A percentile compares a stretch with the other conserved stretches of the same genome.
Evolutionary conservation across 2,888 invertebrate genomes (phyloP).

Genomic region (Drosophila greeni): DNA sequence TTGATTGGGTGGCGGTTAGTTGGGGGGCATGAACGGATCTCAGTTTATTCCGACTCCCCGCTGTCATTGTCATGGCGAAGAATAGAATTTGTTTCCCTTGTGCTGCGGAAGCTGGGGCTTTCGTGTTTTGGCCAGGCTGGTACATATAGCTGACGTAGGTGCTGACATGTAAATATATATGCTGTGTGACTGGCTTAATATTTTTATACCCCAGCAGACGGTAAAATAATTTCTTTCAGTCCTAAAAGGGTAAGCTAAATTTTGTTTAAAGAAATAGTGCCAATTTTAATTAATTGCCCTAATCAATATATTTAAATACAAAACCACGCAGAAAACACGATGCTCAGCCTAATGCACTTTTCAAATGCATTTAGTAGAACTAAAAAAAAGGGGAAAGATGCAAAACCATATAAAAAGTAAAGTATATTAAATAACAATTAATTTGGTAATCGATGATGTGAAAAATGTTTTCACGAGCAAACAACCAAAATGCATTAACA

Average conservation of each 20-base stretch:
- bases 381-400: neutral
- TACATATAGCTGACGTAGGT: slow-evolving; percentile 14
- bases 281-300: too few species aligned
- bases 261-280: neutral
- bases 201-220: too few species aligned
- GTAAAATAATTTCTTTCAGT: neutral
- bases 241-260: too few species aligned
- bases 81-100: slow-evolving; percentile 41
- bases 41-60: slow-evolving; percentile 9
- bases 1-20: slow-evolving; percentile 5
- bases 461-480: slow-evolving; percentile 56
- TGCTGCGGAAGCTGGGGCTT: slow-evolving; percentile 33
- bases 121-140: slow-evolving; percentile 34
- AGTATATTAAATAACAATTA: slow-evolving; percentile 67
- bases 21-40: slow-evolving; percentile 1
- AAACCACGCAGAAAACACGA: slow-evolving; percentile 24
- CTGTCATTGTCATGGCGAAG: slow-evolving; percentile 15
- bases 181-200: neutral
- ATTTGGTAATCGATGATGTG: slow-evolving; percentile 62
- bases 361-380: slow-evolving; percentile 61
- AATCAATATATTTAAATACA: slow-evolving; percentile 48
- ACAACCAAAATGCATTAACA: slow-evolving; percentile 68
- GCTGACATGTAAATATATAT: slow-evolving; percentile 9
- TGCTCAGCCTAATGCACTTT: slow-evolving; percentile 62
- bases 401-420: slow-evolving; percentile 21